These are phyloP conservation scores for Hypanus sabinus DNA, from an alignment of 2,113 vertebrate genomes.

Conservation along the genomic window DNA sequence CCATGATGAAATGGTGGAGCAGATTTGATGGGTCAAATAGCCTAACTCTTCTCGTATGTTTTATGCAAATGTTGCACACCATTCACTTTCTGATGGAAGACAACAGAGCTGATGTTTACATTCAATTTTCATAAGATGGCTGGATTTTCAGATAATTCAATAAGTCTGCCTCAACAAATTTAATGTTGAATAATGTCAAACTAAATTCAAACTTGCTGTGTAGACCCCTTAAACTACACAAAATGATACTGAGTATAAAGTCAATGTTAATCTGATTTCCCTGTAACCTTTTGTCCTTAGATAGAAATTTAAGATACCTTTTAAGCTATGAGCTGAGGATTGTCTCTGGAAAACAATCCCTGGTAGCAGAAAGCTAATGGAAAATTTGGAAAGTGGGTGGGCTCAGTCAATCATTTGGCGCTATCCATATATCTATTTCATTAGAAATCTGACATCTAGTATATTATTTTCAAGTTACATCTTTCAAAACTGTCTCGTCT, in stretches of 20 bases:
- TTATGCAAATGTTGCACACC: background rate
- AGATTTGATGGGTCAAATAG: too few species aligned
- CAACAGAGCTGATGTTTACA: background rate
- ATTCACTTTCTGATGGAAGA: background rate
- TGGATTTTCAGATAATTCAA: background rate
- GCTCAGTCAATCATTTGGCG: background rate
- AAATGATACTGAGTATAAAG: background rate
- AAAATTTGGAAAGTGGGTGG: background rate
- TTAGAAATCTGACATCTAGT: background rate
- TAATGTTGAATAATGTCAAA: background rate
- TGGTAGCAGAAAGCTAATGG: background rate
- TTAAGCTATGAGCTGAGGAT: too few species aligned
- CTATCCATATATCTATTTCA: background rate
- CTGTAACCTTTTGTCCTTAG: background rate
- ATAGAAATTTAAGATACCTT: too few species aligned
- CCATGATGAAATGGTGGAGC: too few species aligned
- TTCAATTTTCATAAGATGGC: background rate
- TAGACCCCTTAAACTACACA: background rate
- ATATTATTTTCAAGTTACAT: background rate
- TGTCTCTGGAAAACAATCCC: background rate
- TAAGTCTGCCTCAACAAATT: background rate
- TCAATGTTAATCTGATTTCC: background rate
- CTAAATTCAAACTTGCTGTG: background rate
- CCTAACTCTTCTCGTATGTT: too few species aligned
- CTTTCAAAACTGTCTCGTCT: background rate